Evolutionary conservation across 2,797 vertebrate genomes (phyloP), one percentile per base, ranked within the genome.

Genomic region (Gadopsis bispinosus): DNA sequence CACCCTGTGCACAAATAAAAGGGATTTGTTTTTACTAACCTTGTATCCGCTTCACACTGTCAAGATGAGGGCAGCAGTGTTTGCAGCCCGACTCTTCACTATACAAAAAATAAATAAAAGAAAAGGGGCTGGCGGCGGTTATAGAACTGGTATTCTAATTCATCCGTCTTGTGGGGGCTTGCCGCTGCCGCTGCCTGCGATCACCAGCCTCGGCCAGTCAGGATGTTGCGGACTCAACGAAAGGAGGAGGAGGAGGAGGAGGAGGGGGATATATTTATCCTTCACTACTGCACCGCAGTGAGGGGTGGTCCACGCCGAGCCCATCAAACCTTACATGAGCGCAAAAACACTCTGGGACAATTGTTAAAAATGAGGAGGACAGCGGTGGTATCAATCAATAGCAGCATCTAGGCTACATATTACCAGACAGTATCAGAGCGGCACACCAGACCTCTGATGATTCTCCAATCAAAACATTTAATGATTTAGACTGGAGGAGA

Each of bases 251-350:
- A 35, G 75, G 84, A 19, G 69, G 73, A 35, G 83, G 71, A 22
- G 79, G 55, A 20, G 73, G 43, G 77, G 91, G 92, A 93, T 95
- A 95, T 92, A 96, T 96, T 95, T 96, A 96, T 95, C 94, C 93
- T 94, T 90, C 89, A 85, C 91, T 94, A 88, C 91, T 87, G 92
- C 84, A 84, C 91, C 91, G 93, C 96, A 94, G 93, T 91, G 94
- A 92, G 94, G 94, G 93, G 86, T 93, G 93, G 91, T 93, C 94
- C 93, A 82, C 92, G 68, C 85, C 55, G 88, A 94, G 92, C 77
- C 89, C 92, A 89, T 93, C 91, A 92, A 62, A 77, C 73, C 79
- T 80, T 45, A 77, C 55, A 29, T 66, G 37, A 58, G 69, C 41
- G 59, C 58, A 65, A n/a, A 70, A 51, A 71, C 71, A 75, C 22